Base-by-base conservation (phyloP, 1,140 invertebrate genomes). In the Plodia interpunctella region DNA sequence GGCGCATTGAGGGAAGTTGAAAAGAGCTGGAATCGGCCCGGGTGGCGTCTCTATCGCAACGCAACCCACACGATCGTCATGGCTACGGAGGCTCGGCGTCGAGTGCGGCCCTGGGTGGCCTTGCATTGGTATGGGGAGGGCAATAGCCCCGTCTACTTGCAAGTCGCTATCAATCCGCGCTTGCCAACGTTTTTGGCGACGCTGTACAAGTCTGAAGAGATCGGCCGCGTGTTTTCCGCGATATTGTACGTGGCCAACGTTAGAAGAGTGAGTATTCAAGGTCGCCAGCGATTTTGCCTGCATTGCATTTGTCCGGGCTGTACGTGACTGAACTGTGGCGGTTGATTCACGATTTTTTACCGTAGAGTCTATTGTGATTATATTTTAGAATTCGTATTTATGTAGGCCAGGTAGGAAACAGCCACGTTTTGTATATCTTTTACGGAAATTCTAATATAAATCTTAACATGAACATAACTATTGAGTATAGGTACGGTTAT, bases 121-220 rank as follows among this genome's bases (percentile, higher is more conserved):
- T 88, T 88, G 85, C 85, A 88, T 78, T 85, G 83, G 85, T 75
- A 77, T 86, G 85, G 82, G 85, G 82, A 88, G 85, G 85, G 79
- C 85, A 84, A 83, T 87, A 85, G 74, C 82, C 85, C 73, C 83
- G 80, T 77, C 81, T 62, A 62, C 63, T 83, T 88, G 85, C 85
- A 88, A 72, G 81, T 68, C 66, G 67, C 71, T 85, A 87, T 81
- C 79, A 78, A 80, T 80, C 78, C 72, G 73, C 80, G 76, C 72
- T 79, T 72, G 80, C 81, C 79, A 84, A 83, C 79, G 74, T 76
- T 80, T 77, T 76, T 76, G 72, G 75, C 69, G 74, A 76, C 74
- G 75, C 57, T 60, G 53, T 60, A 60, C 35, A 50, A 60, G 52
- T 60, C 53, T 61, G 60, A 62, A 59, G 58, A 60, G 52, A 68